Evolutionary conservation across 2,797 vertebrate species (phyloP).

Genomic region (Peromyscus nudipes): DNA sequence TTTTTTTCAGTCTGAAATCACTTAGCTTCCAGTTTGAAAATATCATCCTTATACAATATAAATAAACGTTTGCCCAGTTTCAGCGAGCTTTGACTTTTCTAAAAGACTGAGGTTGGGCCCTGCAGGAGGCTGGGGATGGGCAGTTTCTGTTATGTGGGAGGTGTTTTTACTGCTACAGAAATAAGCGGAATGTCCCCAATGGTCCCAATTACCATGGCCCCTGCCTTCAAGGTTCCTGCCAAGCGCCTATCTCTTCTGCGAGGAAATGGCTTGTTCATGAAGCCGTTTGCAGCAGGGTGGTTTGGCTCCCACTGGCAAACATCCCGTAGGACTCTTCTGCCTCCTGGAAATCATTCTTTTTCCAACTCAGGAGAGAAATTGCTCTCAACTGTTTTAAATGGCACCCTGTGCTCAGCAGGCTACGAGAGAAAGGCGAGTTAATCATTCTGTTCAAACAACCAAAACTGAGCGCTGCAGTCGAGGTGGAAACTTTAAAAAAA

Average conservation of each 20-base stretch:
- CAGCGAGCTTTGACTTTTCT: conserved; percentile 15
- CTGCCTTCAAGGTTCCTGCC: neutral
- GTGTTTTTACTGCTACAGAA: conserved; percentile 33
- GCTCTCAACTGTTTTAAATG: conserved; percentile 59
- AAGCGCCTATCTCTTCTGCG: neutral
- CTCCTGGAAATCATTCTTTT: conserved; percentile 61
- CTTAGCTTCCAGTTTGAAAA: conserved; percentile 67
- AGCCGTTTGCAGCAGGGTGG: neutral
- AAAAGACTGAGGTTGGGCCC: conserved; percentile 42
- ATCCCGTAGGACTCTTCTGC: neutral
- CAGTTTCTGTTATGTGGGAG: neutral
- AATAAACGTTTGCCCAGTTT: conserved; percentile 62
- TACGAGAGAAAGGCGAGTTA: conserved; percentile 44
- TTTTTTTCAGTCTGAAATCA: conserved; percentile 65
- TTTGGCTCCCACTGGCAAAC: conserved; percentile 4
- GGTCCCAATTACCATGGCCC: conserved; percentile 14
- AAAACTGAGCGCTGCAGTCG: neutral
- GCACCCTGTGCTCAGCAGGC: conserved; percentile 25
- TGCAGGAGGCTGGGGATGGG: neutral
- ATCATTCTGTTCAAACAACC: neutral
- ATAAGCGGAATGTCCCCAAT: neutral
- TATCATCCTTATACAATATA: conserved; percentile 41
- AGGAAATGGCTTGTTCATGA: conserved; percentile 34
- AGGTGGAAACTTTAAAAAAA: neutral
- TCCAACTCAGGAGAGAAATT: conserved; percentile 7